Base-by-base conservation (phyloP, 2,113 vertebrate genomes). In the Artemisiospiza belli region DNA sequence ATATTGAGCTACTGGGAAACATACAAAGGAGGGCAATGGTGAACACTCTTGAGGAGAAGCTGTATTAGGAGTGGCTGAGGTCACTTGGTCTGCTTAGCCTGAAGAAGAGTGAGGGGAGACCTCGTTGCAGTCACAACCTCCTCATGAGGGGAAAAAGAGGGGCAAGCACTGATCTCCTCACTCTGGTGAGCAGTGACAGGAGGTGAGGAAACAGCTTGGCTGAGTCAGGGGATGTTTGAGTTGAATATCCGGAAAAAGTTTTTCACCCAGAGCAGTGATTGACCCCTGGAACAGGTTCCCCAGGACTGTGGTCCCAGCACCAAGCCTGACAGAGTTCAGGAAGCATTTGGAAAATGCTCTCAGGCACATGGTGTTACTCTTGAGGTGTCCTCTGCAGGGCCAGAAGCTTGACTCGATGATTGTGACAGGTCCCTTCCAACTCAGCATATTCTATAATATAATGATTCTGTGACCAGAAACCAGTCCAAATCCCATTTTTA, bases 1-100 rank as follows among this genome's bases (percentile, higher is more conserved):
- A 52, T 59, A 28, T 52, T 58, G 20, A 73, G 68, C 22, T 74
- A 20, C 44, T 59, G 37, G 15, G 31, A 19, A 67, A 15, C 6
- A 19, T 39, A 15, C 23, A 59, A 81, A 28, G 10, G 15, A 66
- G 15, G 8, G 4, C 0, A 0, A 28, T 19, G 9, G 15, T 37
- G 12, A 58, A 31, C 9, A 28, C 12, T 58, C 8, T 58, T 10
- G 8, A 58, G 21, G 12, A 8, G 23, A 57, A 66, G 15, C 2
- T 0, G 0, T 44, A 4, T 22, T 6, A 64, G 12, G 5, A 51
- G 37, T 5, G 4, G 5, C 37, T 30, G 12, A 67, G 9, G 12
- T 67, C 23, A 10, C 27, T 67, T 52, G 27, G 6, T 17, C 28
- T 52, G 12, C 23, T 39, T 33, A 59, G 52, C 15, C 10, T 44